These are phyloP conservation scores for Sternarchorhynchus goeldii DNA, from an alignment of 2,797 vertebrate species.

Conservation along the genomic window DNA sequence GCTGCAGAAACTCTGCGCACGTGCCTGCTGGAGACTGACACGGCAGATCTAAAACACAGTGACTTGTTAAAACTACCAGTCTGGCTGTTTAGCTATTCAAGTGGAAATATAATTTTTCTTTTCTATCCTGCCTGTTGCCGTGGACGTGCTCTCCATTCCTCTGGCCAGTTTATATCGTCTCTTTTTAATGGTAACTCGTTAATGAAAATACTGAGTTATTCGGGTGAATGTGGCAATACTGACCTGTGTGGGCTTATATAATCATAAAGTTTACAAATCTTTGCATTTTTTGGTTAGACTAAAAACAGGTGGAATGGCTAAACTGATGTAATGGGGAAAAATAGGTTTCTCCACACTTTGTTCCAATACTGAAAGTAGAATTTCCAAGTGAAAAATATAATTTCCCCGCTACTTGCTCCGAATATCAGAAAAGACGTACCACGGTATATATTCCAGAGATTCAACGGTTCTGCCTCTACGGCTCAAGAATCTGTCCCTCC, in stretches of 20 bases:
- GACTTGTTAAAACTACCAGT: conserved; percentile 45
- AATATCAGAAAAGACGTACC: not conserved
- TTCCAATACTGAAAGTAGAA: not conserved
- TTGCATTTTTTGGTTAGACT: too few relatives aligned
- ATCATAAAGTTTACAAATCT: too few relatives aligned
- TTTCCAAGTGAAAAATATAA: not conserved
- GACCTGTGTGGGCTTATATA: not conserved
- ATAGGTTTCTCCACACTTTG: too few relatives aligned
- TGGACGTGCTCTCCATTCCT: conserved; percentile 22
- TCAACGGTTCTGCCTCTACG: conserved; percentile 27
- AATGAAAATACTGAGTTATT: conserved; percentile 19
- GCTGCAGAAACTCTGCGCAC: not conserved
- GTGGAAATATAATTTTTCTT: conserved; percentile 45
- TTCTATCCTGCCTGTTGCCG: conserved; percentile 40
- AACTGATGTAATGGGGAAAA: too few relatives aligned
- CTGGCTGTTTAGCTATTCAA: conserved; percentile 38
- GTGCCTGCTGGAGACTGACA: conserved; percentile 38
- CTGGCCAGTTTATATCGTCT: conserved; percentile 28
- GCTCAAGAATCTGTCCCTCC: conserved; percentile 28
- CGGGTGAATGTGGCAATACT: not conserved
- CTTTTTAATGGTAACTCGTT: conserved; percentile 30
- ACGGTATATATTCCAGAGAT: conserved; percentile 22
- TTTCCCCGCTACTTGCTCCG: conserved; percentile 1
- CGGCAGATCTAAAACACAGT: conserved; percentile 38
- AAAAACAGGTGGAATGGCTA: too few relatives aligned